Conservation (phyloP, 2,888 invertebrate genomes). For the Hydraecia micacea region DNA sequence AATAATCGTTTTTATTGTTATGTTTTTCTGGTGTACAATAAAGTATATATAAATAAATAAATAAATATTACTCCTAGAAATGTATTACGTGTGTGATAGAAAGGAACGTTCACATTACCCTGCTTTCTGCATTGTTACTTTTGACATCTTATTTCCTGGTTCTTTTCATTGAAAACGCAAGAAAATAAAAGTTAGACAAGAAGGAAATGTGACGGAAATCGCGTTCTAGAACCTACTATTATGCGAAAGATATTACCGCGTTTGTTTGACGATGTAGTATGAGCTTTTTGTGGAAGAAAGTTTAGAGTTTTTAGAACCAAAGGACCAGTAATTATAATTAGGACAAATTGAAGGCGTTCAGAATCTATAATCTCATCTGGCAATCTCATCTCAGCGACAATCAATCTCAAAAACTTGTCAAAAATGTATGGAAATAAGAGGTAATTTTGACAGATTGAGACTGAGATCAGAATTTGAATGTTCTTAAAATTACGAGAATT, state of each 20-base stretch:
- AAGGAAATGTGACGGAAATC: constrained; percentile 18
- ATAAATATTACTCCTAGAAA: constrained; percentile 32
- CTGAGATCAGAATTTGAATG: too few relatives aligned
- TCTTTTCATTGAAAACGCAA: constrained; percentile 17
- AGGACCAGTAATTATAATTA: background rate
- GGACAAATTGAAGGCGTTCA: background rate
- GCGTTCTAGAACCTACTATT: background rate
- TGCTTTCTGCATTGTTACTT: constrained; percentile 46
- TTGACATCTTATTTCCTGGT: constrained; percentile 37
- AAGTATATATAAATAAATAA: too few relatives aligned
- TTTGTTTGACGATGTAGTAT: background rate
- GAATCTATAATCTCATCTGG: too few relatives aligned
- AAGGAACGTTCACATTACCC: constrained; percentile 22
- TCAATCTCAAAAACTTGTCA: too few relatives aligned
- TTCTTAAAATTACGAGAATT: too few relatives aligned
- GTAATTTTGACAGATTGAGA: too few relatives aligned
- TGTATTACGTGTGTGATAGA: constrained; percentile 36
- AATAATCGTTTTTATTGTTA: too few relatives aligned
- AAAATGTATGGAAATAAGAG: too few relatives aligned
- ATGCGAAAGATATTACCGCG: background rate
- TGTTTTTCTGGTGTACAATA: too few relatives aligned
- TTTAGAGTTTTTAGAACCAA: background rate
- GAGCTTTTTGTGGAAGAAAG: background rate
- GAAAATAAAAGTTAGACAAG: constrained; percentile 11
- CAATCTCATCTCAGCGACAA: too few relatives aligned